phyloP scores from a whole-genome alignment of 2,113 vertebrate species.

The Nannospalax galili region DNA sequence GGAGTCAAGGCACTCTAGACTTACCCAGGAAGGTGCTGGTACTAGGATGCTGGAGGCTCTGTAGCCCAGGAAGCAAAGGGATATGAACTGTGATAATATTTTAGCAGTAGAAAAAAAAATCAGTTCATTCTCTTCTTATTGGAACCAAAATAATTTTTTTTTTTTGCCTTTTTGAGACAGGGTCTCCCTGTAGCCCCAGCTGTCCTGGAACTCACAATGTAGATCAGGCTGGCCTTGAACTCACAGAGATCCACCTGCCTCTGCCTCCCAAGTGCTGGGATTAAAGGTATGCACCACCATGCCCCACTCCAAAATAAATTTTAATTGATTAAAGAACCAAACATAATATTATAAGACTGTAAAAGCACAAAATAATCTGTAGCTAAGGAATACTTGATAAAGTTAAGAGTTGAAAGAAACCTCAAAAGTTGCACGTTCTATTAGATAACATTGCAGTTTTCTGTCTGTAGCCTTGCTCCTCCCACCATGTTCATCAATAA shows the following conservation, averaged over 20 bases:
- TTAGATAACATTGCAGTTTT: conserved; percentile 49
- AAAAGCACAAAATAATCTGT: conserved; percentile 40
- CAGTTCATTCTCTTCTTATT: conserved; percentile 57
- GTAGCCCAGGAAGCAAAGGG: no score
- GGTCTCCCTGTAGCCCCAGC: no score
- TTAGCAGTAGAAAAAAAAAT: conserved; percentile 60
- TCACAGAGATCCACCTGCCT: no score
- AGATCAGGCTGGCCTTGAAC: no score
- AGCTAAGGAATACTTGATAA: conserved; percentile 61
- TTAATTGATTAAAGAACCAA: conserved; percentile 60
- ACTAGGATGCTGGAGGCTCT: no score
- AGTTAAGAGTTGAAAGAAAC: conserved; percentile 39
- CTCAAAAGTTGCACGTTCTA: conserved; percentile 53
- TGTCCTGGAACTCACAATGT: no score
- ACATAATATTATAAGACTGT: conserved; percentile 47
- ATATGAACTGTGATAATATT: conserved; percentile 11
- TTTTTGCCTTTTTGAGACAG: no score
- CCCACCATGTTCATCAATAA: conserved; percentile 45
- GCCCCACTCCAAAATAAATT: no score
- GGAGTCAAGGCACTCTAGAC: no score
- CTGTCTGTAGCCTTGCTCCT: not conserved
- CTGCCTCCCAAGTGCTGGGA: no score
- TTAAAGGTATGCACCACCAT: no score
- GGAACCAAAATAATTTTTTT: conserved; percentile 60
- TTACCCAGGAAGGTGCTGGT: no score